phyloP scores from a whole-genome alignment of 2,797 vertebrate species.

The Buphagus erythrorhynchus region DNA sequence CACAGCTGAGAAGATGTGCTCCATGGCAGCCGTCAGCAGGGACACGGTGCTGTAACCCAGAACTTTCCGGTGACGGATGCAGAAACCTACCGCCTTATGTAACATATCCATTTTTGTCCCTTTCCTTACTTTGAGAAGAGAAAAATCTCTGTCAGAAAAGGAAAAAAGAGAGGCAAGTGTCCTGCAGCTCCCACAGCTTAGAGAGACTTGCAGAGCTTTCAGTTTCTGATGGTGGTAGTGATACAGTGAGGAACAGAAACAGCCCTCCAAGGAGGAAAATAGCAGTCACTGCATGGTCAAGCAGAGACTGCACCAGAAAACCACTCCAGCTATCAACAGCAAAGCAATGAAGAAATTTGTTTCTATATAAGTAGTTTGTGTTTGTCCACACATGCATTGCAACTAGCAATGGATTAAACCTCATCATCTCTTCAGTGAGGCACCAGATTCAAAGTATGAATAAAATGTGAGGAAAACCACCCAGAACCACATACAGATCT shows the following conservation, averaged over 20 bases:
- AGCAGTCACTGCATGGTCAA: background rate
- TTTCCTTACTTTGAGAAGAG: background rate
- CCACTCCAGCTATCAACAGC: background rate
- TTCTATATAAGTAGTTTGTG: background rate
- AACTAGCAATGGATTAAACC: background rate
- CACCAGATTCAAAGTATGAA: background rate
- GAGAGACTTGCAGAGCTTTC: background rate
- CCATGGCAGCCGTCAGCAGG: conserved; percentile 75
- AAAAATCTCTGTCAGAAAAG: background rate
- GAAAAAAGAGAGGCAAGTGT: background rate
- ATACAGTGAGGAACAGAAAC: rapidly evolving
- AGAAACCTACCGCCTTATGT: conserved; percentile 20
- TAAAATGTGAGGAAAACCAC: background rate
- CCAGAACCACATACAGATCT: background rate
- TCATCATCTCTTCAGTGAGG: background rate
- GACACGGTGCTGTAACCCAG: conserved; percentile 74
- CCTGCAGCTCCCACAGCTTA: background rate
- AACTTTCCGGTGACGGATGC: conserved; percentile 1
- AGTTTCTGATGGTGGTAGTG: background rate
- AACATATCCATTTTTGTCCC: conserved; percentile 74
- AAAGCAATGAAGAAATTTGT: background rate
- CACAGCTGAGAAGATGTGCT: conserved; percentile 78
- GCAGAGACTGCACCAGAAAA: background rate
- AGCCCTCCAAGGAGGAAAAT: rapidly evolving
- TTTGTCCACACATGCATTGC: background rate